Percentiles rank a stretch among this genome's conserved stretches.
Evolutionary conservation across 2,797 vertebrate genomes (phyloP).

Genomic region (Falco rusticolus): DNA sequence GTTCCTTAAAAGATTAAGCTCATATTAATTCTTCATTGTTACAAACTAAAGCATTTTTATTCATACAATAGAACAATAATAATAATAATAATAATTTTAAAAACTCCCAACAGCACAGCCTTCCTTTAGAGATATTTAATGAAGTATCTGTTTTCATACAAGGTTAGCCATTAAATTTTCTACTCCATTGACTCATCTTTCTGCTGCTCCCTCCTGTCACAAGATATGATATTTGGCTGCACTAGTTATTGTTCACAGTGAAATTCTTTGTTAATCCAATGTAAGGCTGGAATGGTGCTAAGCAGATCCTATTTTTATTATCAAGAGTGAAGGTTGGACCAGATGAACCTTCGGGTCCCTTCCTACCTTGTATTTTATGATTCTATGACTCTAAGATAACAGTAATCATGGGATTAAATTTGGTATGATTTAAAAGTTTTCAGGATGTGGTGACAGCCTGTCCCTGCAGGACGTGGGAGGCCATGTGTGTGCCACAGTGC

Average conservation of each 20-base stretch:
- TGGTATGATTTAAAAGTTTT: neutral
- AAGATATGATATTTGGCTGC: neutral
- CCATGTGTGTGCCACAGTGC: neutral
- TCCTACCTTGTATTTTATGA: neutral
- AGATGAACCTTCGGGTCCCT: neutral
- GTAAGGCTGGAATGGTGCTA: slow-evolving; percentile 42
- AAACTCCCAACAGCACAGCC: neutral
- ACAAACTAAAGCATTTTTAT: neutral
- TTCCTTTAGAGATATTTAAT: neutral
- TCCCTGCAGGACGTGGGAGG: neutral
- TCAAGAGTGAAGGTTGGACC: neutral
- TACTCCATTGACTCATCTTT: neutral
- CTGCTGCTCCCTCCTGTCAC: neutral
- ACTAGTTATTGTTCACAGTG: neutral
- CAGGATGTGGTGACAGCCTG: neutral
- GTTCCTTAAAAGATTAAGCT: neutral
- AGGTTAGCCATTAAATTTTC: slow-evolving; percentile 13
- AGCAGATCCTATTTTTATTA: slow-evolving; percentile 44
- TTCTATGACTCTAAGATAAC: neutral
- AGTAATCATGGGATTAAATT: slow-evolving; percentile 1
- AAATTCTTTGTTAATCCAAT: slow-evolving; percentile 53
- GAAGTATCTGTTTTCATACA: neutral
- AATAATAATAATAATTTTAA: neutral
- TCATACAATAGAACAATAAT: neutral
- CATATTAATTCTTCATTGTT: neutral